These are phyloP conservation scores for Phthorimaea operculella DNA, from an alignment of 1,140 invertebrate genomes.

Conservation along the genomic window DNA sequence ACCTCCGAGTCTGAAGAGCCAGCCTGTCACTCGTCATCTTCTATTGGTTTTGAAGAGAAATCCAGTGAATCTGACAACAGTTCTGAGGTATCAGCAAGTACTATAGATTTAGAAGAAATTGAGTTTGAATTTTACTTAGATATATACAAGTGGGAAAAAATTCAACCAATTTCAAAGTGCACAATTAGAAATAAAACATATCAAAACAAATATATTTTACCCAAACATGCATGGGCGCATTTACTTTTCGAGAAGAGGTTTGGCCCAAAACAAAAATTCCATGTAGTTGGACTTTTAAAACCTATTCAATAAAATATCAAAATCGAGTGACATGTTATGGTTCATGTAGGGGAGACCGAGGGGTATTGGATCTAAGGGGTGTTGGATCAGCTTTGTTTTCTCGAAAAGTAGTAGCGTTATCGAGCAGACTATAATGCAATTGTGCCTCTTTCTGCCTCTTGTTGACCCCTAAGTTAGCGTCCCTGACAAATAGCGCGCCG, in stretches of 20 bases:
- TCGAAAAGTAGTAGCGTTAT: too few species aligned
- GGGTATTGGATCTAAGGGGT: too few species aligned
- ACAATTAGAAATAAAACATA: not conserved
- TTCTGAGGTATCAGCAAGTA: not conserved
- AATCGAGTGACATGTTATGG: not conserved
- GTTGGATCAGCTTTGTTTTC: too few species aligned
- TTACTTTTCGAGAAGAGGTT: not conserved
- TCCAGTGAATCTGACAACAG: not conserved
- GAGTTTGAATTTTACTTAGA: not conserved
- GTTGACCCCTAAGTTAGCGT: too few species aligned
- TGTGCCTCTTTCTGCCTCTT: too few species aligned
- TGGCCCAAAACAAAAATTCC: not conserved
- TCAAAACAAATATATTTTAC: not conserved
- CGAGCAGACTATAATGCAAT: too few species aligned
- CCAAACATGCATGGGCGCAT: not conserved
- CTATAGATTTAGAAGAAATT: not conserved
- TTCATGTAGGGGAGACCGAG: too few species aligned
- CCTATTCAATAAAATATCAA: not conserved
- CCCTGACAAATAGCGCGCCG: too few species aligned
- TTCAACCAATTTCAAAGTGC: not conserved
- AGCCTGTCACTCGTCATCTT: not conserved
- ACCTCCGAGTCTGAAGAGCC: not conserved
- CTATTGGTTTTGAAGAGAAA: not conserved
- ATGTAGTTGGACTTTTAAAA: not conserved
- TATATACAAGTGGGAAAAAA: not conserved